Percentiles rank a stretch among this genome's conserved stretches.
Conservation (phyloP, 1,140 invertebrate species). For the Branchinecta lynchi region DNA sequence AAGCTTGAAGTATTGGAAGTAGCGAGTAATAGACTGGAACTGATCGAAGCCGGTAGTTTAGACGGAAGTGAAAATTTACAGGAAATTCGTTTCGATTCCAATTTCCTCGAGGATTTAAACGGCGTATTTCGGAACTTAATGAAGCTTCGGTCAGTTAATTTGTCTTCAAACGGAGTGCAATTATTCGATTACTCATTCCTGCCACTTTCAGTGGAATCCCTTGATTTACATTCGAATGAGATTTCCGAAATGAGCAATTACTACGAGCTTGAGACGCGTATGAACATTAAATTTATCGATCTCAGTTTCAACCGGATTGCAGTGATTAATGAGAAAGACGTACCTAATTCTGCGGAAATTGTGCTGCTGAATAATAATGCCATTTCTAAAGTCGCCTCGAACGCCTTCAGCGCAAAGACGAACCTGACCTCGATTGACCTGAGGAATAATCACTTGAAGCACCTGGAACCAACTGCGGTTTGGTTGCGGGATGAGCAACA, state of each 20-base stretch:
- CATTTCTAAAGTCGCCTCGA: constrained; percentile 55
- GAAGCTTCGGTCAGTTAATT: constrained; percentile 64
- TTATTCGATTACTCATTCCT: constrained; percentile 83
- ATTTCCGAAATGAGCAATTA: constrained; percentile 71
- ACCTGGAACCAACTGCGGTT: constrained; percentile 60
- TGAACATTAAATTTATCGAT: constrained; percentile 43
- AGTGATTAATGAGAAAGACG: constrained; percentile 55
- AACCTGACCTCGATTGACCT: constrained; percentile 71
- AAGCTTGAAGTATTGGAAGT: constrained; percentile 68
- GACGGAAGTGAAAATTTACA: constrained; percentile 50
- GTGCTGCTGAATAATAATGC: constrained; percentile 80
- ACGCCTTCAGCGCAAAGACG: constrained; percentile 67
- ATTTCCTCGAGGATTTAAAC: constrained; percentile 69
- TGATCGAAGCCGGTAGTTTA: constrained; percentile 63
- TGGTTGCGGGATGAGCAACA: constrained; percentile 48
- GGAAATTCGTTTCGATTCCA: constrained; percentile 70
- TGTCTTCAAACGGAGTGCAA: constrained; percentile 70
- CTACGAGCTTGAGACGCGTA: constrained; percentile 58
- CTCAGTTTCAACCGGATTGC: constrained; percentile 71
- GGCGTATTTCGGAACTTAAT: constrained; percentile 64
- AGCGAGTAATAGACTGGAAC: constrained; percentile 69
- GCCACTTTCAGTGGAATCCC: constrained; percentile 68
- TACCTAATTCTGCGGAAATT: constrained; percentile 74
- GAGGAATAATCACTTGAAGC: constrained; percentile 67
- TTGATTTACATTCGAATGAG: constrained; percentile 73